Conservation (phyloP, 2,113 vertebrate genomes). For the Anthoscopus minutus region DNA sequence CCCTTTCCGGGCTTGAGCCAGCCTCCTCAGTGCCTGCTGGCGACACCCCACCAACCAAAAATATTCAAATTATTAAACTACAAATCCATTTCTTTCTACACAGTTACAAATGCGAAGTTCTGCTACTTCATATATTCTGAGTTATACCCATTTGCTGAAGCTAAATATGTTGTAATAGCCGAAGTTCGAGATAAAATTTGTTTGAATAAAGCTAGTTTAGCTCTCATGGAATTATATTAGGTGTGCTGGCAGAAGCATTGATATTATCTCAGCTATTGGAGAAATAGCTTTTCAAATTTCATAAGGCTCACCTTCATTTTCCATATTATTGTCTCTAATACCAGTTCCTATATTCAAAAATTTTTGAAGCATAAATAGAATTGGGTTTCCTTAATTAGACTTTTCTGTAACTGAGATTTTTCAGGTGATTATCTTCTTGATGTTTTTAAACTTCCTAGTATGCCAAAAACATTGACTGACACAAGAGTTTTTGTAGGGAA, state of each 20-base stretch:
- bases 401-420: background rate
- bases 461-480: background rate
- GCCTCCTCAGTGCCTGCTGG: no score
- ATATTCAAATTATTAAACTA: background rate
- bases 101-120: background rate
- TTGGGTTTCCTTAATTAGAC: background rate
- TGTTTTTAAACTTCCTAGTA: background rate
- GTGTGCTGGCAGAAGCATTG: background rate
- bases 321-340: background rate
- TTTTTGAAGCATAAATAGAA: background rate
- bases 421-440: rapidly evolving
- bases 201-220: background rate
- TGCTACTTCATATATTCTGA: background rate
- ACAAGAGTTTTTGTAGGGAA: background rate
- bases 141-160: background rate
- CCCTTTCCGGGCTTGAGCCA: no score
- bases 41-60: background rate
- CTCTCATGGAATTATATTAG: background rate
- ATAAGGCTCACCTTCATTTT: background rate
- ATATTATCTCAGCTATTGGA: background rate
- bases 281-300: background rate
- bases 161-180: background rate
- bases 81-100: background rate
- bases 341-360: background rate
- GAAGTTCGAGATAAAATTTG: background rate